These are phyloP conservation scores for Polietes domitor DNA, from an alignment of 2,888 invertebrate genomes.

Conservation along the genomic window DNA sequence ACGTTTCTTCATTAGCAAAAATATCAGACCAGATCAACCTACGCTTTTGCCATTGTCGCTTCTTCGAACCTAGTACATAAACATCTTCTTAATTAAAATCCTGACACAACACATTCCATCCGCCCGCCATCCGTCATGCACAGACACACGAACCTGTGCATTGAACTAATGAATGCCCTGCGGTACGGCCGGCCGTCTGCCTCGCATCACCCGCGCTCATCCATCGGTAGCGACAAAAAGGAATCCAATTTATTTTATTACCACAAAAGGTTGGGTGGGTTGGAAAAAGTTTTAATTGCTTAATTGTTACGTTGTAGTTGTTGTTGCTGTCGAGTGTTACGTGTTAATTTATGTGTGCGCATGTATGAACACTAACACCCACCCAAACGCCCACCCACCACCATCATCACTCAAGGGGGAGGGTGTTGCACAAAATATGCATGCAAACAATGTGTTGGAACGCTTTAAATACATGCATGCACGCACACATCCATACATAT, in stretches of 20 bases:
- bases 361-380: constrained; percentile 42
- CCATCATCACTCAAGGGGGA: neutral
- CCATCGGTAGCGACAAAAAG: constrained; percentile 15
- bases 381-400: neutral
- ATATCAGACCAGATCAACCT: constrained; percentile 74
- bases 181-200: constrained; percentile 43
- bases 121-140: constrained; percentile 54
- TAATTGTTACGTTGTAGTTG: constrained; percentile 72
- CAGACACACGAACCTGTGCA: constrained; percentile 53
- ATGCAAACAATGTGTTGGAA: neutral
- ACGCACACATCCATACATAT: neutral
- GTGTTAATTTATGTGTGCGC: constrained; percentile 70
- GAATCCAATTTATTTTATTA: constrained; percentile 68
- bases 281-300: constrained; percentile 76
- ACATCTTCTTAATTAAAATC: constrained; percentile 80
- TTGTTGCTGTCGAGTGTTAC: constrained; percentile 63
- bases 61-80: constrained; percentile 79
- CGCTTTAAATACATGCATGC: neutral
- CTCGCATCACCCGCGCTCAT: neutral
- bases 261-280: constrained; percentile 63
- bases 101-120: constrained; percentile 73
- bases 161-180: constrained; percentile 57
- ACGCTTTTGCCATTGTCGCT: constrained; percentile 76
- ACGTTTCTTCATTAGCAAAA: constrained; percentile 78
- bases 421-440: constrained; percentile 9